Evolutionary conservation across 2,113 vertebrate genomes (phyloP).

Genomic region (Stigmatopora nigra): DNA sequence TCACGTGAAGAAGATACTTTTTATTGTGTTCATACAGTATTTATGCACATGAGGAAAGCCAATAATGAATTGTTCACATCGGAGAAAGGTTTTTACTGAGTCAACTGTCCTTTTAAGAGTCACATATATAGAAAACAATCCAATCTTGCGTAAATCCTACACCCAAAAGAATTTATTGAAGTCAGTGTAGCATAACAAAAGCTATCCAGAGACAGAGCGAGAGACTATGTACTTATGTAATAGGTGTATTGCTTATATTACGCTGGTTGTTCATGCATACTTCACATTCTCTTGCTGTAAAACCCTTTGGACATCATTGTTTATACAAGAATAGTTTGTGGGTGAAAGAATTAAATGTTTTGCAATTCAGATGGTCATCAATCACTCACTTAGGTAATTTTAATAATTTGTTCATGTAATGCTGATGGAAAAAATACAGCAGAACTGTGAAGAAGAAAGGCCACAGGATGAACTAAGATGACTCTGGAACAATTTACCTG

Average conservation of each 20-base stretch:
- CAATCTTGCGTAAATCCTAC: constrained; percentile 1
- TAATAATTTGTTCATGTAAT: neutral
- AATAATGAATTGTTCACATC: neutral
- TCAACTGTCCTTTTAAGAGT: neutral
- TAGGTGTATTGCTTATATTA: constrained; percentile 1
- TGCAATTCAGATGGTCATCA: neutral
- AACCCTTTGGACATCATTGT: constrained; percentile 1
- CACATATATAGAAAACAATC: constrained; percentile 6
- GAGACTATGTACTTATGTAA: constrained; percentile 5
- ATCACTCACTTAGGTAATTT: neutral
- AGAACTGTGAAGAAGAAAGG: neutral
- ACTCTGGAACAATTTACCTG: too few relatives aligned
- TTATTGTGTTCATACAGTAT: constrained; percentile 6
- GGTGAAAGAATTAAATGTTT: neutral
- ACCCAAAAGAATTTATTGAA: constrained; percentile 11
- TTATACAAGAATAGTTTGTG: constrained; percentile 17
- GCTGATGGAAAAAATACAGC: neutral
- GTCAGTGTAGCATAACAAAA: constrained; percentile 8
- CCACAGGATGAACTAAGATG: too few relatives aligned
- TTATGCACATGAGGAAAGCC: neutral
- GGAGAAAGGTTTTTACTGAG: neutral
- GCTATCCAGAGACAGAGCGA: neutral
- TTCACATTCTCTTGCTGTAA: constrained; percentile 1
- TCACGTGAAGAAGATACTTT: neutral
- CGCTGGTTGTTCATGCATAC: neutral